Evolutionary conservation across 92 coral and sea anemone genomes (phyloP).

Genomic region (Plumapathes pennacea): DNA sequence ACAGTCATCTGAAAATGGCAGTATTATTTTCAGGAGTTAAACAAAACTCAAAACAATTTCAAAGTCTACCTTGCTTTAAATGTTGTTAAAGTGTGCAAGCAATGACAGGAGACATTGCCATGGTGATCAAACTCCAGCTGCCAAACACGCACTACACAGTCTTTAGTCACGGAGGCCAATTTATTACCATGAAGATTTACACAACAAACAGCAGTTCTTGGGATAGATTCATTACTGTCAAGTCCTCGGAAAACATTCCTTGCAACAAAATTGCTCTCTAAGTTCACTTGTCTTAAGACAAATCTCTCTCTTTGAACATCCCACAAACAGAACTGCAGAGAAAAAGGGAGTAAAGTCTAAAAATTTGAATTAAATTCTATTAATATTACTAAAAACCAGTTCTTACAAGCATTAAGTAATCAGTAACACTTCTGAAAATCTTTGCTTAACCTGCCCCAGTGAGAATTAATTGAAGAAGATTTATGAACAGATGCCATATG

Average conservation of each 20-base stretch:
- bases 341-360: background rate
- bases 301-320: constrained; percentile 53
- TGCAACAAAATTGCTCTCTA: constrained; percentile 23
- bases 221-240: constrained; percentile 8
- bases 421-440: too few relatives aligned
- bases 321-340: constrained; percentile 73
- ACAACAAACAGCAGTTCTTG: constrained; percentile 63
- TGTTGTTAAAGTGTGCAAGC: constrained; percentile 74
- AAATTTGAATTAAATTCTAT: background rate
- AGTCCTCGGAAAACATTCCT: constrained; percentile 6
- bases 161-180: constrained; percentile 74
- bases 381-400: background rate
- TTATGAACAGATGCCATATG: too few relatives aligned
- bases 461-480: too few relatives aligned
- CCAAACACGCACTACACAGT: constrained; percentile 81
- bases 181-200: constrained; percentile 76
- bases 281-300: constrained; percentile 54
- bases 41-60: too few relatives aligned
- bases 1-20: too few relatives aligned
- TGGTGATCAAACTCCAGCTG: constrained; percentile 54
- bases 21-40: background rate
- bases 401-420: background rate
- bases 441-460: too few relatives aligned
- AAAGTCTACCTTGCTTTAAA: constrained; percentile 65
- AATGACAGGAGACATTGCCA: constrained; percentile 53